Evolutionary conservation across 1,140 invertebrate species (phyloP).

Genomic region (Thaumatotibia leucotreta): DNA sequence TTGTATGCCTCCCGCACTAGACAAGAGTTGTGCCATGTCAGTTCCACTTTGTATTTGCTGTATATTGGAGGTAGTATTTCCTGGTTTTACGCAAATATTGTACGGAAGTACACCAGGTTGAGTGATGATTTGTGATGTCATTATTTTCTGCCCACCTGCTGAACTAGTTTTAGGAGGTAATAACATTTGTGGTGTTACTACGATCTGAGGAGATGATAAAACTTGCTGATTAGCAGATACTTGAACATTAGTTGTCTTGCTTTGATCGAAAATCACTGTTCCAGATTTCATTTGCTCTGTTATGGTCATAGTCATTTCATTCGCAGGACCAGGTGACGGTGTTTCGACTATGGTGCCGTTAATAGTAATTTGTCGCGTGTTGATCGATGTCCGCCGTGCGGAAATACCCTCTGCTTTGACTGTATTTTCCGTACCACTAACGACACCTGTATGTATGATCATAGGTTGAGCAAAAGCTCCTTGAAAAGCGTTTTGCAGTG

Average conservation of each 20-base stretch:
- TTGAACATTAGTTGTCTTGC: constrained; percentile 65
- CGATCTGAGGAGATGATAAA: constrained; percentile 70
- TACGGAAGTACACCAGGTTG: constrained; percentile 67
- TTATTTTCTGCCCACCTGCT: constrained; percentile 57
- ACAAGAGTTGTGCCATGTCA: constrained; percentile 66
- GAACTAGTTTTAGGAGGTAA: constrained; percentile 67
- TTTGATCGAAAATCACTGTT: constrained; percentile 67
- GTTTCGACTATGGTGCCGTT: constrained; percentile 76
- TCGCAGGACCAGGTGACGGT: constrained; percentile 68
- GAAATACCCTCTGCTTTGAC: constrained; percentile 69
- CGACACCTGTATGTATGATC: constrained; percentile 69
- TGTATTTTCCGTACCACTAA: constrained; percentile 63
- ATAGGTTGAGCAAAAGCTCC: constrained; percentile 69
- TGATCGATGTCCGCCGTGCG: constrained; percentile 69
- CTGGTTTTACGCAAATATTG: constrained; percentile 73
- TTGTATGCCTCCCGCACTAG: constrained; percentile 67
- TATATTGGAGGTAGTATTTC: constrained; percentile 56
- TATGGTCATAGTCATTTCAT: constrained; percentile 72
- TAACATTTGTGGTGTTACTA: constrained; percentile 71
- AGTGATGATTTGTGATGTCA: constrained; percentile 66
- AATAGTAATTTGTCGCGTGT: constrained; percentile 74
- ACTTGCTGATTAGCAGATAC: constrained; percentile 66
- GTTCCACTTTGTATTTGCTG: constrained; percentile 66
- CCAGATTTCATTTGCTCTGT: constrained; percentile 72
- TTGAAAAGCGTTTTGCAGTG: constrained; percentile 72